Conservation (phyloP, 1,140 invertebrate species). For the Ericerus pela region DNA sequence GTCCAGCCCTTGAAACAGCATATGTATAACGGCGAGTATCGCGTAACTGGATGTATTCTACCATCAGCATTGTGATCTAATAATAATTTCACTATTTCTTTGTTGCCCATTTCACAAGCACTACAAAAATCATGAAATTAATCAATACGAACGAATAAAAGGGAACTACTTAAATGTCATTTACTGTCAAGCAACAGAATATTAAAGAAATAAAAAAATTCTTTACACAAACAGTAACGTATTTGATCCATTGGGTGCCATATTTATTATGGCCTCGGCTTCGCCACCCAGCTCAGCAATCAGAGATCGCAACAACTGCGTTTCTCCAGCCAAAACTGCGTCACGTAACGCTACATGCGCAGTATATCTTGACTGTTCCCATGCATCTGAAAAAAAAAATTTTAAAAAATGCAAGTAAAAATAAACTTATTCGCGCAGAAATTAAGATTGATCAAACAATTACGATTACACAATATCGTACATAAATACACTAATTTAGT, state of each 20-base stretch:
- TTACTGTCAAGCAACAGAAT: not conserved
- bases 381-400: constrained; percentile 39
- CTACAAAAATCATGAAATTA: constrained; percentile 32
- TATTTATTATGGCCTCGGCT: constrained; percentile 59
- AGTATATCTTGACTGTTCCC: constrained; percentile 50
- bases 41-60: constrained; percentile 69
- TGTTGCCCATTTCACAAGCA: constrained; percentile 64
- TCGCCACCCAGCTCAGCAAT: constrained; percentile 47
- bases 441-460: not conserved
- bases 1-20: constrained; percentile 72
- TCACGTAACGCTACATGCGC: constrained; percentile 56
- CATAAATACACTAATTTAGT: no score
- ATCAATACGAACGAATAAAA: not conserved
- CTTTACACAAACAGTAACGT: constrained; percentile 70
- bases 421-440: not conserved
- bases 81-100: constrained; percentile 61
- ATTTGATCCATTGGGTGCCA: constrained; percentile 70
- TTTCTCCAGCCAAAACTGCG: constrained; percentile 52
- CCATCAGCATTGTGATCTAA: constrained; percentile 71
- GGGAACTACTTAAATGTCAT: no score
- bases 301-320: constrained; percentile 41
- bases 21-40: constrained; percentile 83
- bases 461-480: no score
- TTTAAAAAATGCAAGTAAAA: not conserved
- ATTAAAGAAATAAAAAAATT: not conserved